A percentile compares a stretch with the other conserved stretches of the same genome.
Conservation (phyloP, 2,888 invertebrate species). For the Formica aserva region DNA sequence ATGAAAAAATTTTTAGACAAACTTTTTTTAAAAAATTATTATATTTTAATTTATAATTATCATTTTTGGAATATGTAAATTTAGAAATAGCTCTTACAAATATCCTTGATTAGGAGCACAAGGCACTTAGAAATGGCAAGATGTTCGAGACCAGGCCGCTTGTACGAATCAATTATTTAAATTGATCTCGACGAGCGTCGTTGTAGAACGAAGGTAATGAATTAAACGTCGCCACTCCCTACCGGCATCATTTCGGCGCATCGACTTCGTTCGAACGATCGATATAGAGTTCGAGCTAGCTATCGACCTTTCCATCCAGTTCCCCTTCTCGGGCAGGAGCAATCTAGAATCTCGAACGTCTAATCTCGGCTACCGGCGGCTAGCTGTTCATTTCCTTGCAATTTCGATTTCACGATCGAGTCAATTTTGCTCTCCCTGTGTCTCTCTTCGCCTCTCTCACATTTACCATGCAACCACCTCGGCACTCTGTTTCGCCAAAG, state of each 20-base stretch:
- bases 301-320: constrained; percentile 55
- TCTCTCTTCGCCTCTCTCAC: constrained; percentile 22
- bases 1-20: neutral
- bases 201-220: constrained; percentile 67
- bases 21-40: neutral
- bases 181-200: constrained; percentile 61
- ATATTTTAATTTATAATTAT: constrained; percentile 23
- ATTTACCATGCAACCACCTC: constrained; percentile 39
- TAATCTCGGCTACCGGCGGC: constrained; percentile 68
- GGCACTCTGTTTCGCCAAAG: constrained; percentile 56
- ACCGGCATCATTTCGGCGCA: constrained; percentile 58
- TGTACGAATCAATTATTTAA: constrained; percentile 72
- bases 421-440: constrained; percentile 63
- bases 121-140: constrained; percentile 51
- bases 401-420: constrained; percentile 76
- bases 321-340: constrained; percentile 45
- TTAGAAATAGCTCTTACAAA: constrained; percentile 14
- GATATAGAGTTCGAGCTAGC: constrained; percentile 57
- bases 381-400: constrained; percentile 75
- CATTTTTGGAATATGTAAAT: neutral
- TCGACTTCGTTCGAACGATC: constrained; percentile 55
- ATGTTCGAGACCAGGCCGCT: constrained; percentile 60
- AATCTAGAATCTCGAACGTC: constrained; percentile 67
- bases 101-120: constrained; percentile 43
- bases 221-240: constrained; percentile 69